These are phyloP conservation scores for Harpagoxenus sublaevis DNA, from an alignment of 2,888 invertebrate species.

Conservation along the genomic window DNA sequence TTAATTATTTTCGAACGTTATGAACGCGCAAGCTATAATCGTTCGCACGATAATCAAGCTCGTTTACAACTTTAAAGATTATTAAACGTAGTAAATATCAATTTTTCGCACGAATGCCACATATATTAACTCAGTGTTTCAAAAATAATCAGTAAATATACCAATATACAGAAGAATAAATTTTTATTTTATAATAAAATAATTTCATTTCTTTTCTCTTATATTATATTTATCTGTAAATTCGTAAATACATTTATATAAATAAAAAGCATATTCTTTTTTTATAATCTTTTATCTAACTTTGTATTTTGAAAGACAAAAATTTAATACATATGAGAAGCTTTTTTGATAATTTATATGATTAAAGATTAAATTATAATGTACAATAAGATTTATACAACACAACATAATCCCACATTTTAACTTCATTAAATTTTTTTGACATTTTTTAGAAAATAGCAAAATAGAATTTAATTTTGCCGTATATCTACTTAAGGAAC, in stretches of 20 bases:
- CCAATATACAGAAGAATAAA: background rate
- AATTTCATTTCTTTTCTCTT: background rate
- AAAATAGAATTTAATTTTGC: background rate
- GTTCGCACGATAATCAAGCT: conserved; percentile 24
- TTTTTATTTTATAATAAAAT: conserved; percentile 11
- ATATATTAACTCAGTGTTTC: background rate
- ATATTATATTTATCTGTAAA: conserved; percentile 10
- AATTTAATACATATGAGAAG: background rate
- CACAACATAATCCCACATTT: background rate
- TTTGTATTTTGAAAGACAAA: background rate
- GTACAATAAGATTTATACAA: background rate
- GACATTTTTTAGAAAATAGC: background rate
- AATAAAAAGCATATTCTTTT: conserved; percentile 1
- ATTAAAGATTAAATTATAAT: conserved; percentile 26
- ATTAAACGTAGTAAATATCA: conserved; percentile 30
- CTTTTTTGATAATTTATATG: background rate
- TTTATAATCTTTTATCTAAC: background rate
- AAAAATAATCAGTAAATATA: background rate
- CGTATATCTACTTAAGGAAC: background rate
- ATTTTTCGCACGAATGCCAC: background rate
- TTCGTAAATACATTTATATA: conserved; percentile 1
- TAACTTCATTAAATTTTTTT: background rate
- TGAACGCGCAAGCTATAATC: conserved; percentile 31
- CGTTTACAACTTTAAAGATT: conserved; percentile 32
- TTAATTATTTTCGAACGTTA: conserved; percentile 45